These are phyloP conservation scores for Microtus pennsylvanicus DNA, from an alignment of 2,113 vertebrate genomes.

Conservation along the genomic window DNA sequence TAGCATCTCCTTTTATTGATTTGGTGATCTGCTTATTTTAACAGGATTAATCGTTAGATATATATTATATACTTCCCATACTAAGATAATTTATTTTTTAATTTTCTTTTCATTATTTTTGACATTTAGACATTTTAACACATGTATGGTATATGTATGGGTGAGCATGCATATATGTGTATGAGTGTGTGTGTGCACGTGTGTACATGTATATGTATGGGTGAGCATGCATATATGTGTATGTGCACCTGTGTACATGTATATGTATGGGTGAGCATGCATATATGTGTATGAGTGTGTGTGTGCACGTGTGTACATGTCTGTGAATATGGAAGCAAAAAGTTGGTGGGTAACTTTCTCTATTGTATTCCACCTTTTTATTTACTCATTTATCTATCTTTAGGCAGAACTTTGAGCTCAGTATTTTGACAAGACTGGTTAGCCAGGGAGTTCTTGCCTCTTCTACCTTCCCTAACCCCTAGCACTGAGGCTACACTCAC, in stretches of 20 bases:
- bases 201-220: too few species aligned
- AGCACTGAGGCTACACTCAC: background rate
- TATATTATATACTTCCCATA: background rate
- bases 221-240: too few species aligned
- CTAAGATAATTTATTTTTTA: background rate
- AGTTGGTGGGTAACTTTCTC: background rate
- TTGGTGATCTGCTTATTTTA: conserved; percentile 4
- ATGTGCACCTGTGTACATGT: too few species aligned
- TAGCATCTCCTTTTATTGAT: background rate
- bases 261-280: background rate
- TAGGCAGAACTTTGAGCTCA: background rate
- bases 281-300: background rate
- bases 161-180: background rate
- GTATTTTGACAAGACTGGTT: background rate
- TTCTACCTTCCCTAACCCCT: too few species aligned
- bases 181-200: too few species aligned
- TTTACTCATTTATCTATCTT: background rate
- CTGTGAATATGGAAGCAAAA: background rate
- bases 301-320: background rate
- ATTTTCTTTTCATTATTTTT: conserved; percentile 55
- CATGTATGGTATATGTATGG: background rate
- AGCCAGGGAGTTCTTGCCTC: background rate
- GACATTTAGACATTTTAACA: conserved; percentile 27
- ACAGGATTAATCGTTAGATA: background rate
- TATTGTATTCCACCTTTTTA: background rate